Evolutionary conservation across 2,888 invertebrate genomes (phyloP).

Genomic region (Nemoura dubitans): DNA sequence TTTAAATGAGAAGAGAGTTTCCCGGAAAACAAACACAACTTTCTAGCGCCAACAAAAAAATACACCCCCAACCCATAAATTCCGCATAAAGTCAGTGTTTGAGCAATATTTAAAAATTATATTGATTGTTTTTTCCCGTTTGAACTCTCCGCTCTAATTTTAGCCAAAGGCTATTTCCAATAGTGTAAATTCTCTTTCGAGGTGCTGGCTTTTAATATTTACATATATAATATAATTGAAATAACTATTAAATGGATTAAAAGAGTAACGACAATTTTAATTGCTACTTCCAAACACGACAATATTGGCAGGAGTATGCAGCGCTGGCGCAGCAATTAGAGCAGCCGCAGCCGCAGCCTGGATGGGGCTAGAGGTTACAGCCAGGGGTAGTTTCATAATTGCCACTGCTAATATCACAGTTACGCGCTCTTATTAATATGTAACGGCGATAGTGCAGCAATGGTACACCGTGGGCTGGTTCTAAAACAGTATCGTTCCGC

Average conservation of each 20-base stretch:
- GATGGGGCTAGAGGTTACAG: too few relatives aligned
- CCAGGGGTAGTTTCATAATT: not conserved
- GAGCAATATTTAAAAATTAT: not conserved
- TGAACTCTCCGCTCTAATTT: not conserved
- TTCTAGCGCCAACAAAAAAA: not conserved
- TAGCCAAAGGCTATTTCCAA: not conserved
- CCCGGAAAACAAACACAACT: not conserved
- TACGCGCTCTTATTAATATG: not conserved
- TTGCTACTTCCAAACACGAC: not conserved
- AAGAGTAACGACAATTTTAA: not conserved
- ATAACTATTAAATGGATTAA: slow-evolving; percentile 7
- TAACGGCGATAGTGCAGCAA: not conserved
- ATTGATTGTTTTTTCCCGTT: not conserved
- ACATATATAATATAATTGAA: not conserved
- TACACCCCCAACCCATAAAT: not conserved
- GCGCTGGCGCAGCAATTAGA: not conserved
- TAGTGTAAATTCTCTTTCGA: not conserved
- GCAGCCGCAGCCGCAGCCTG: not conserved
- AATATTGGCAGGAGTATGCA: not conserved
- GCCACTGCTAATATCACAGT: not conserved
- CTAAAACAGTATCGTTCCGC: too few relatives aligned
- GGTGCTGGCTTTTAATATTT: too few relatives aligned
- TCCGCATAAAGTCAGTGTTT: not conserved
- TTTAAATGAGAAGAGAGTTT: not conserved
- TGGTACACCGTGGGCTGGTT: too few relatives aligned